Base-by-base conservation (phyloP, 2,113 vertebrate genomes). In the Myxocyprinus asiaticus region DNA sequence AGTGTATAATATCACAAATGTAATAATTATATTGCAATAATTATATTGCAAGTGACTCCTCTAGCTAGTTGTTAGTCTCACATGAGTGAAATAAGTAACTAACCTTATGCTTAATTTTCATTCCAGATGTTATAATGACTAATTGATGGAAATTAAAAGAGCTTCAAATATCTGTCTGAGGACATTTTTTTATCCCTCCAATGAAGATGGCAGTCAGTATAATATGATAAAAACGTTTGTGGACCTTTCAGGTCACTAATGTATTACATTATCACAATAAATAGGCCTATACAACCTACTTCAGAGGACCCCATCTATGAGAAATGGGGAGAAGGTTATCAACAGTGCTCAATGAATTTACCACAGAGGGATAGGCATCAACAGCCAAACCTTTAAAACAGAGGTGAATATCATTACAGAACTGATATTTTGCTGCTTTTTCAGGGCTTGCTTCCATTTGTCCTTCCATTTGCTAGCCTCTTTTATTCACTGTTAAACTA, bases 401-500 rank as follows among this genome's bases (percentile, higher is more conserved):
- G 22, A 33, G 22, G 3, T 33, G 1, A 33, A 33, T 1, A 33
- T 59, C 55, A 73, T 47, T 59, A 8, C 11, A 0, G 10, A 44
- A 33, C 3, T 2, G 5, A 9, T 71, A 7, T 43, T 22, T 56
- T 56, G 22, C 6, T 43, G 42, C 42, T 58, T 70, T 72, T 4
- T 44, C n/a, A 47, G 9, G n/a, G 22, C 22, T 33, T 33, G 22
- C 22, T 56, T 45, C 2, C 12, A 12, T 33, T 9, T 58, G 5
- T 77, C n/a, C 42, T 67, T 47, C 9, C 44, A 58, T 33, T 59
- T 9, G 42, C 6, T 48, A 59, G 15, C 17, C 43, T 68, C 76
- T 47, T 77, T 67, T 17, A 45, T 47, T 68, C 65, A 67, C 50
- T 55, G 42, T 77, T 45, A 67, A 77, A 33, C 51, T 59, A 22